These are phyloP conservation scores for Drosophila tropicalis DNA, from an alignment of 1,140 invertebrate species.

Conservation along the genomic window DNA sequence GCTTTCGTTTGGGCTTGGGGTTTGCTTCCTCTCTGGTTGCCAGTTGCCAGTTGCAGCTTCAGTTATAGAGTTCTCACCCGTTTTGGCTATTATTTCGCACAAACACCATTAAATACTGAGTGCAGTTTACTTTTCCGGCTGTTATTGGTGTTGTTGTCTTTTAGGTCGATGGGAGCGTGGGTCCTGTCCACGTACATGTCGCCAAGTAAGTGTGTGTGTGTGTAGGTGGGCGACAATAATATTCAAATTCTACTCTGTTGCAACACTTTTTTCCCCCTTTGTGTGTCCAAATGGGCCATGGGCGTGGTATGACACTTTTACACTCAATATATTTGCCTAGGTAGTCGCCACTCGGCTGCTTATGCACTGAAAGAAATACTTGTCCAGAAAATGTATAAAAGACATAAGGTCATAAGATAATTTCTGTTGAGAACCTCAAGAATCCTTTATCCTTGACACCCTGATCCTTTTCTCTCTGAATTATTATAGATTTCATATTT, in stretches of 20 bases:
- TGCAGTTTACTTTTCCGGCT: conserved; percentile 37
- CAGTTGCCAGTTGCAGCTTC: conserved; percentile 1
- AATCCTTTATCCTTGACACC: too few relatives aligned
- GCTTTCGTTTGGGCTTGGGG: background rate
- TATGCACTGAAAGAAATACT: conserved; percentile 17
- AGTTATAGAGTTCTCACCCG: conserved; percentile 26
- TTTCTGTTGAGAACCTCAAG: background rate
- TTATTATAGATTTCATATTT: background rate
- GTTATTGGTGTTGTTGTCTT: conserved; percentile 30
- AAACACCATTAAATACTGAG: conserved; percentile 79
- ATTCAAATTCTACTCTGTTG: conserved; percentile 73
- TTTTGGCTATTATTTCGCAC: conserved; percentile 69
- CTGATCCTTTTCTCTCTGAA: too few relatives aligned
- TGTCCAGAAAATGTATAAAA: background rate
- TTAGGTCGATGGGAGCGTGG: conserved; percentile 41
- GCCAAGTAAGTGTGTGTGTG: conserved; percentile 43
- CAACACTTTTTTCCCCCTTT: conserved; percentile 18
- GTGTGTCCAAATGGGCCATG: conserved; percentile 36
- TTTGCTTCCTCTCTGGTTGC: background rate
- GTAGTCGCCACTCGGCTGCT: conserved; percentile 49
- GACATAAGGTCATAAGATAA: too few relatives aligned
- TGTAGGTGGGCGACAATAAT: conserved; percentile 70
- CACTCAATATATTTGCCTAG: conserved; percentile 68
- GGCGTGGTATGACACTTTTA: conserved; percentile 70
- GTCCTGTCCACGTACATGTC: conserved; percentile 45